Percentiles rank a stretch among this genome's conserved stretches.
phyloP scores from a whole-genome alignment of 2,797 vertebrate genomes.

The Agapornis canus region DNA sequence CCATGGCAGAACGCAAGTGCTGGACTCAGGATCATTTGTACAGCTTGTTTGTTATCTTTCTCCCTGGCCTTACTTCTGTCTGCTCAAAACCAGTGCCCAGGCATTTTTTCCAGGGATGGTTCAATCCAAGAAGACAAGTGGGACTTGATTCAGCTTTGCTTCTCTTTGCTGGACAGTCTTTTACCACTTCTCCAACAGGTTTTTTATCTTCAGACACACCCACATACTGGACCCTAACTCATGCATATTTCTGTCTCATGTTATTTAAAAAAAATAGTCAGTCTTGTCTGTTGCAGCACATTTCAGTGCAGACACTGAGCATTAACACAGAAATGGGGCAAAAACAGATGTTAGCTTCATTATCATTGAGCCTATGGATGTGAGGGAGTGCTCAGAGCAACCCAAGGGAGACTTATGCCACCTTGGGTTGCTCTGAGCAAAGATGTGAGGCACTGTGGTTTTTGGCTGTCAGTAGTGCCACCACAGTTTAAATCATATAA shows the following conservation, averaged over 20 bases:
- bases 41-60: not conserved
- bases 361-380: not conserved
- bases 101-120: not conserved
- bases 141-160: not conserved
- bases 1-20: fast-evolving
- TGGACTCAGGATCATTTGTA: not conserved
- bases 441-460: not conserved
- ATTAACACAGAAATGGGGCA: not conserved
- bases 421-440: not conserved
- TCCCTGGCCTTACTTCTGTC: not conserved
- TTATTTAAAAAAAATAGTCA: not conserved
- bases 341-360: not conserved
- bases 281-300: not conserved
- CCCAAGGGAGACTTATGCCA: not conserved
- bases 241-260: not conserved
- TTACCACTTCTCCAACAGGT: not conserved
- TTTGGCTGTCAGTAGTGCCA: not conserved
- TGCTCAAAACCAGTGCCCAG: not conserved
- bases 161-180: not conserved
- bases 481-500: not conserved
- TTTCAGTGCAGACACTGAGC: not conserved
- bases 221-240: not conserved
- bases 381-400: not conserved
- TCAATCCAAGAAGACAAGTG: not conserved
- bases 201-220: not conserved